phyloP scores from a whole-genome alignment of 2,113 vertebrate species.

The Pongo abelii region DNA sequence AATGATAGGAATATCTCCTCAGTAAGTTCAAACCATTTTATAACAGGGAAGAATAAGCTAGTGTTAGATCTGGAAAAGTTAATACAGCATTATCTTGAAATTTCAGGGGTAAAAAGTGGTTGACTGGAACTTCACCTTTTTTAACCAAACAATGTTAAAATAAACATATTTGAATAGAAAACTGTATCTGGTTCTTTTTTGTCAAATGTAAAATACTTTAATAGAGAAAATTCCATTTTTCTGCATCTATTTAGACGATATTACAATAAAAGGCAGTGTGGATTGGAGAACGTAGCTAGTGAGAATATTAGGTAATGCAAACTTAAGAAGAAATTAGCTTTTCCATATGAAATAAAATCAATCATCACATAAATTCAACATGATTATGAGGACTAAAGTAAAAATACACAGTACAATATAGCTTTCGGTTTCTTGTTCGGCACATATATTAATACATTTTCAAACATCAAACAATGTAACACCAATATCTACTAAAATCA shows the following conservation, averaged over 20 bases:
- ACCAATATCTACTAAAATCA: slow-evolving; percentile 68
- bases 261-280: slow-evolving; percentile 55
- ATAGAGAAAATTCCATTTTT: slow-evolving; percentile 62
- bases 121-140: slow-evolving; percentile 66
- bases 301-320: slow-evolving; percentile 10
- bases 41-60: slow-evolving; percentile 42
- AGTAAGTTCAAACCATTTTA: slow-evolving; percentile 61
- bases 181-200: slow-evolving; percentile 30
- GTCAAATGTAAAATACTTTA: slow-evolving; percentile 78
- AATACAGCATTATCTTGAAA: slow-evolving; percentile 54
- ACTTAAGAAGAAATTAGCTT: slow-evolving; percentile 59
- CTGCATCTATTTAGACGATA: slow-evolving; percentile 37
- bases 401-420: slow-evolving; percentile 72
- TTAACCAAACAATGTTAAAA: slow-evolving; percentile 31
- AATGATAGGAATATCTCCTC: slow-evolving; percentile 42
- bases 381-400: slow-evolving; percentile 75
- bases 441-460: slow-evolving; percentile 74
- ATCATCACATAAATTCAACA: slow-evolving; percentile 65
- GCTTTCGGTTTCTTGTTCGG: slow-evolving; percentile 71
- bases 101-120: slow-evolving; percentile 30
- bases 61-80: slow-evolving; percentile 54
- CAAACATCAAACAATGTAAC: slow-evolving; percentile 63
- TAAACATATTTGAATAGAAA: slow-evolving; percentile 55
- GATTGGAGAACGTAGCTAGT: not conserved
- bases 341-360: slow-evolving; percentile 60